phyloP scores from a whole-genome alignment of 64 coral and sea anemone species.

The Montipora cactus region DNA sequence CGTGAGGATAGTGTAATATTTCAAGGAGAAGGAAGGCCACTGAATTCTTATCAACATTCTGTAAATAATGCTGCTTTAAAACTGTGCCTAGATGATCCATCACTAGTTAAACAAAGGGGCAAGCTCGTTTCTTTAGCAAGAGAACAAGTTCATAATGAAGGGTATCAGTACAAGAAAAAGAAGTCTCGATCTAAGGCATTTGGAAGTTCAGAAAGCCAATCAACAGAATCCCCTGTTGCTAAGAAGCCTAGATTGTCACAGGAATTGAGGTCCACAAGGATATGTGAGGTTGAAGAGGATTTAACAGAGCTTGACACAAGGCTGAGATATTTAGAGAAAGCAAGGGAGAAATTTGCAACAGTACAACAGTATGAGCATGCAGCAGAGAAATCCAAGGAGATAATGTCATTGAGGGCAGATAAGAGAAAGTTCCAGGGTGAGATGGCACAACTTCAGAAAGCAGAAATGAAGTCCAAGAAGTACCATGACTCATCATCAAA shows the following conservation, averaged over 20 bases:
- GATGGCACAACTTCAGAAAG: slow-evolving; percentile 30
- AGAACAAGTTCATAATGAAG: slow-evolving; percentile 45
- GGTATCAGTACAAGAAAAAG: slow-evolving; percentile 66
- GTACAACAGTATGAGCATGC: slow-evolving; percentile 48
- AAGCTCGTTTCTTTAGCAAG: slow-evolving; percentile 23
- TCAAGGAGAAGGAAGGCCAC: slow-evolving; percentile 28
- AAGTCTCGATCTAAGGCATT: slow-evolving; percentile 30
- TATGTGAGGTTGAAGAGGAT: slow-evolving; percentile 42
- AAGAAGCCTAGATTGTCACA: slow-evolving; percentile 24
- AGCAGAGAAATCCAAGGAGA: slow-evolving; percentile 36
- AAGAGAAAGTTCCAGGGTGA: slow-evolving; percentile 43
- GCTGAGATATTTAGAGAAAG: slow-evolving; percentile 21
- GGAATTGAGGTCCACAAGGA: slow-evolving; percentile 46
- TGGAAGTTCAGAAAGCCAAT: slow-evolving; percentile 46
- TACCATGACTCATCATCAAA: slow-evolving; percentile 29
- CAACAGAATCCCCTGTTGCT: not conserved
- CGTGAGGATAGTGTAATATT: slow-evolving; percentile 37
- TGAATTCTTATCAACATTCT: slow-evolving; percentile 39
- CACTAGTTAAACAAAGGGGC: slow-evolving; percentile 21
- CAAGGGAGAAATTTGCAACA: slow-evolving; percentile 41
- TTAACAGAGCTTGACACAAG: slow-evolving; percentile 24
- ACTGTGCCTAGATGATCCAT: slow-evolving; percentile 41
- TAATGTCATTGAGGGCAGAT: slow-evolving; percentile 23
- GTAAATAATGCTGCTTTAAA: slow-evolving; percentile 41
- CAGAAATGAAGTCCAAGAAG: slow-evolving; percentile 31